These are phyloP conservation scores for Synergus japonicus DNA, from an alignment of 2,888 invertebrate species.

Conservation along the genomic window DNA sequence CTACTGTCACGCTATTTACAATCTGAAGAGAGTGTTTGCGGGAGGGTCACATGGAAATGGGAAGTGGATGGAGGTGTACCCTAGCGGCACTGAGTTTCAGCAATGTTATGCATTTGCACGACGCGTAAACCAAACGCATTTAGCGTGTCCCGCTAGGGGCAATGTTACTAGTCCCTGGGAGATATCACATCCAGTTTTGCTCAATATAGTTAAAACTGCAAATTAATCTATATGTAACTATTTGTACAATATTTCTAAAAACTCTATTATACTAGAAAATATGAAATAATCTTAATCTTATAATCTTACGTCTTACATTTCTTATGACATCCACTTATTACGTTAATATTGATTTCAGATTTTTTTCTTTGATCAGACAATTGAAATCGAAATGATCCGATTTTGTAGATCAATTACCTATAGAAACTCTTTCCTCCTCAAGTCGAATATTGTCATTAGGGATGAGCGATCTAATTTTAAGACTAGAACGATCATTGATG, in stretches of 20 bases:
- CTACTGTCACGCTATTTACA: conserved; percentile 53
- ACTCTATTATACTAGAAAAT: too few species aligned
- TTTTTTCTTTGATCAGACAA: too few species aligned
- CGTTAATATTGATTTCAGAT: too few species aligned
- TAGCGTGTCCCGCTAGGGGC: conserved; percentile 50
- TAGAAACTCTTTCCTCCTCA: too few species aligned
- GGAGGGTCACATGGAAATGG: conserved; percentile 45
- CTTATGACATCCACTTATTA: too few species aligned
- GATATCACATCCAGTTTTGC: conserved; percentile 2
- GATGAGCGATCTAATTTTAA: too few species aligned
- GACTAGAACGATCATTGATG: too few species aligned
- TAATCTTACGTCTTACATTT: too few species aligned
- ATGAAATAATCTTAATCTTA: too few species aligned
- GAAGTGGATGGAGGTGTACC: conserved; percentile 39
- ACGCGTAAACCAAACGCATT: conserved; percentile 59
- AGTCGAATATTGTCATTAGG: too few species aligned
- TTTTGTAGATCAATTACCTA: too few species aligned
- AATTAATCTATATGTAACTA: neutral
- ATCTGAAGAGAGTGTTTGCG: conserved; percentile 47
- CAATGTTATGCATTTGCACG: conserved; percentile 57
- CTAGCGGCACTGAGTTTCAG: conserved; percentile 51
- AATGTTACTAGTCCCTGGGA: conserved; percentile 23
- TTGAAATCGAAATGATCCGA: too few species aligned
- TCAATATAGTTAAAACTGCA: neutral
- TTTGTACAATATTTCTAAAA: neutral